These are phyloP conservation scores for Trissonchulus sp. DNA, from an alignment of 2,888 invertebrate species.

Conservation along the genomic window DNA sequence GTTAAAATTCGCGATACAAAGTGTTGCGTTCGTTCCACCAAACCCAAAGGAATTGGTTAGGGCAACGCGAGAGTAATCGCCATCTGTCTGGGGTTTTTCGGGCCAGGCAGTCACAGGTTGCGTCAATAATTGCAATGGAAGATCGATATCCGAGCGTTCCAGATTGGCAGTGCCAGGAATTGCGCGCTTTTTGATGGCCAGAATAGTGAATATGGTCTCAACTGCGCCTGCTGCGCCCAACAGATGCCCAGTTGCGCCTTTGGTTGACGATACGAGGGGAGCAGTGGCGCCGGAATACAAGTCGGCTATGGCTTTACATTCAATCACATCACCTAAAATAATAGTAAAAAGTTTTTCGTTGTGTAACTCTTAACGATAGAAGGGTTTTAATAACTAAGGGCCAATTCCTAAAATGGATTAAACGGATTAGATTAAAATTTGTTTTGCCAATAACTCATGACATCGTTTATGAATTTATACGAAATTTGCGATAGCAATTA, in stretches of 20 bases:
- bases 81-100: no score
- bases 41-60: conserved; percentile 97
- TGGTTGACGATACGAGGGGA: conserved; percentile 71
- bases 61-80: conserved; percentile 60
- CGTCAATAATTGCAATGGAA: not conserved
- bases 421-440: no score
- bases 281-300: conserved; percentile 48
- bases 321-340: not conserved
- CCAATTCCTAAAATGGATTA: no score
- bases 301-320: not conserved
- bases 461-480: no score
- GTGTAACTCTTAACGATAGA: no score
- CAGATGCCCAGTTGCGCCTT: conserved; percentile 94
- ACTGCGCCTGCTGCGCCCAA: conserved; percentile 93
- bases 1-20: conserved; percentile 56
- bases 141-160: conserved; percentile 63
- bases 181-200: conserved; percentile 68
- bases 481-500: no score
- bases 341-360: no score
- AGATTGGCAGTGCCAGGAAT: conserved; percentile 86
- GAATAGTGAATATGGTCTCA: conserved; percentile 75
- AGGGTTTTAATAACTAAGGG: no score
- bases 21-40: conserved; percentile 91
- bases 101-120: not conserved
- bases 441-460: no score